Evolutionary conservation across 2,113 vertebrate species (phyloP).

Genomic region (Panthera leo): DNA sequence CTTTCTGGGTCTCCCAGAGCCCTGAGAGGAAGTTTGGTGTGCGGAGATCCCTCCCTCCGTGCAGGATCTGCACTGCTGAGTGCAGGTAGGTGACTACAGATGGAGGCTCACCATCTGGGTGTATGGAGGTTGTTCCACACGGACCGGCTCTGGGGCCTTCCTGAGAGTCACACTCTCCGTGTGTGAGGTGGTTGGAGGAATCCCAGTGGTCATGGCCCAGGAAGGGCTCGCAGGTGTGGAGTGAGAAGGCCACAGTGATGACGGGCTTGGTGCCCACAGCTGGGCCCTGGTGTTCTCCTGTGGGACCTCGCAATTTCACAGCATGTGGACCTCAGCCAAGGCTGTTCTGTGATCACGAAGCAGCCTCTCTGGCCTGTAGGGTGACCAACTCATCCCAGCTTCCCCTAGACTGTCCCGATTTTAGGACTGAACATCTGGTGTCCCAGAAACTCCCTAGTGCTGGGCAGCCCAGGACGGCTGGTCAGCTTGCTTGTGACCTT

Average conservation of each 20-base stretch:
- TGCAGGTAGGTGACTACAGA: neutral
- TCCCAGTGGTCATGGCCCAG: neutral
- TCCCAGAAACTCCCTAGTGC: neutral
- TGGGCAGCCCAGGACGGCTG: neutral
- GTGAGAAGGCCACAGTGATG: neutral
- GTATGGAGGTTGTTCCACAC: rapidly evolving
- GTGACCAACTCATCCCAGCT: neutral
- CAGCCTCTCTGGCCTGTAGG: neutral
- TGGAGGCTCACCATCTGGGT: too few species aligned
- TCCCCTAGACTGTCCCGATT: too few species aligned
- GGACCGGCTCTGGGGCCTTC: neutral
- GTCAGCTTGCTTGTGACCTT: neutral
- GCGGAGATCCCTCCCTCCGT: neutral
- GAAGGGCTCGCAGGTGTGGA: neutral
- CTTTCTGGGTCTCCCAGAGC: neutral
- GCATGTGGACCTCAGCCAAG: neutral
- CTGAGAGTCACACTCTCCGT: neutral
- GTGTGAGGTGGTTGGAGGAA: neutral
- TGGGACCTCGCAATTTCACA: neutral
- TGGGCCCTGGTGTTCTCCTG: too few species aligned
- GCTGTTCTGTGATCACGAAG: rapidly evolving
- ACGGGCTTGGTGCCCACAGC: neutral
- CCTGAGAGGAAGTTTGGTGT: neutral
- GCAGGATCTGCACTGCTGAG: neutral
- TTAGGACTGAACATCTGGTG: neutral